phyloP scores from a whole-genome alignment of 1,140 invertebrate genomes.

The Acromyrmex echinatior region DNA sequence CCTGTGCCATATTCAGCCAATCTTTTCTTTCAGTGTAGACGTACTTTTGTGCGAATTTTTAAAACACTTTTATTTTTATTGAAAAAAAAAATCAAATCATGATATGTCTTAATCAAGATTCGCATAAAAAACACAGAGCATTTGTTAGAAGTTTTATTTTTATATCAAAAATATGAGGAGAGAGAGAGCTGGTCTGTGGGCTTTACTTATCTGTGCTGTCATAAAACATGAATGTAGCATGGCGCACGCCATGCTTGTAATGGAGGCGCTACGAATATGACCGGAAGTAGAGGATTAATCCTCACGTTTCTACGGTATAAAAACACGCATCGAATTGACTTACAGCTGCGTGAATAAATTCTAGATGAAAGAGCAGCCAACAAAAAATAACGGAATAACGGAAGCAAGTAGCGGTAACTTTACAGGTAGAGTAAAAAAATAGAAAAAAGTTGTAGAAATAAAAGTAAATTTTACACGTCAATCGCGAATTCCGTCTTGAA shows the following conservation, averaged over 20 bases:
- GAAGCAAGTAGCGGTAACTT: slow-evolving; percentile 9
- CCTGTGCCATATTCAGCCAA: no score
- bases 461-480: neutral
- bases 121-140: neutral
- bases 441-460: neutral
- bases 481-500: slow-evolving; percentile 2
- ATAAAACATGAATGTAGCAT: neutral
- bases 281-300: slow-evolving; percentile 27
- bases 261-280: neutral
- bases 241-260: neutral
- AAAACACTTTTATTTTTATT: neutral
- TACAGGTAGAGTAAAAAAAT: neutral
- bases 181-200: no score
- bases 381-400: slow-evolving; percentile 6
- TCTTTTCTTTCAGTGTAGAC: neutral
- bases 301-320: neutral
- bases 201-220: neutral
- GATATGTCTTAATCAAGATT: neutral
- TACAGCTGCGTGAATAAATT: slow-evolving; percentile 20
- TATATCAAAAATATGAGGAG: neutral
- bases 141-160: neutral
- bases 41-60: neutral
- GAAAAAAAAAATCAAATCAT: neutral
- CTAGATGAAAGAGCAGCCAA: neutral
- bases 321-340: slow-evolving; percentile 18